Conservation (phyloP, 2,888 invertebrate species). For the Cylloceria caligata region DNA sequence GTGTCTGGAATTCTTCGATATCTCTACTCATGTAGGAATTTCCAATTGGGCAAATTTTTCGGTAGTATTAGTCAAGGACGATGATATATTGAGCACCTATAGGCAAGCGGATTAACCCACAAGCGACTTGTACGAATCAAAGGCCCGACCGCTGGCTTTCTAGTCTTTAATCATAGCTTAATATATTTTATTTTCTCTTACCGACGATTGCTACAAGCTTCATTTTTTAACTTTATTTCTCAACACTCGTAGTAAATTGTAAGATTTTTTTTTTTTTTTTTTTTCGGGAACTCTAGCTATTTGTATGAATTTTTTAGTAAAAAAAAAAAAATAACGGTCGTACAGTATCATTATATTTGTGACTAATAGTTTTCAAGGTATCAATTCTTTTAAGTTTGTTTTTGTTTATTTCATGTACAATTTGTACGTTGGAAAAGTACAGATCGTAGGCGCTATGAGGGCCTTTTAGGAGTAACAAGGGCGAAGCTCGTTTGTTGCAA, state of each 20-base stretch:
- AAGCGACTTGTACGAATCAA: not conserved
- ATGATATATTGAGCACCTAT: not conserved
- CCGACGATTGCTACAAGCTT: not conserved
- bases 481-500: not conserved
- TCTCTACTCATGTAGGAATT: constrained; percentile 2
- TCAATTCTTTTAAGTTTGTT: too few relatives aligned
- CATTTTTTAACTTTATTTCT: too few relatives aligned
- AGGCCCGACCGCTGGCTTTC: not conserved
- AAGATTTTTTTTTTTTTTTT: too few relatives aligned
- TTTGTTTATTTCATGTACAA: not conserved
- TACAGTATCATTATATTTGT: not conserved
- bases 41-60: not conserved
- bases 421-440: not conserved
- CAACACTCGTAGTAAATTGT: too few relatives aligned
- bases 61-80: not conserved
- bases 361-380: not conserved
- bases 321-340: too few relatives aligned
- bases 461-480: not conserved
- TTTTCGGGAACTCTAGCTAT: not conserved
- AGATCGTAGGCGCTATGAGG: not conserved
- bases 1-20: not conserved
- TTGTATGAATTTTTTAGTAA: too few relatives aligned
- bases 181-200: not conserved
- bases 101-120: constrained; percentile 7
- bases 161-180: not conserved